These are phyloP conservation scores for Lasioglossum marginatum DNA, from an alignment of 2,888 invertebrate genomes.

Conservation along the genomic window DNA sequence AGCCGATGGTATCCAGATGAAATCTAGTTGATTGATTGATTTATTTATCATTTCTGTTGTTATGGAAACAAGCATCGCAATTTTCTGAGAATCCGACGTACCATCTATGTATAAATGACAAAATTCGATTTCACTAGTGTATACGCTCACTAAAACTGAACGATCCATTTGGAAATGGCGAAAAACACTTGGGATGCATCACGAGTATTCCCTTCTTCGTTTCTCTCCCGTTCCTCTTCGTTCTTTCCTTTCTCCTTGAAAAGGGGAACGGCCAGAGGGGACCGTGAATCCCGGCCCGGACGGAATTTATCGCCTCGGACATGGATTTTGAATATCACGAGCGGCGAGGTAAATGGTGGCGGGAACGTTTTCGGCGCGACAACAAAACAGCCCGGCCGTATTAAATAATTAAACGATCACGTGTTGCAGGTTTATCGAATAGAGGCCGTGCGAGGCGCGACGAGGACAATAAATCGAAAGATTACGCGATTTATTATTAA, in stretches of 20 bases:
- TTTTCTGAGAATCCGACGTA: no score
- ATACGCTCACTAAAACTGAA: background rate
- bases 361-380: slow-evolving; percentile 21
- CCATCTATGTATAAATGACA: background rate
- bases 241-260: background rate
- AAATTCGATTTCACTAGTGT: background rate
- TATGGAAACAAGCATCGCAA: no score
- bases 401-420: slow-evolving; percentile 49
- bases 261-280: slow-evolving; percentile 7
- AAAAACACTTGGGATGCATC: background rate
- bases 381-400: slow-evolving; percentile 9
- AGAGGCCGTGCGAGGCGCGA: background rate
- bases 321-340: slow-evolving; percentile 53
- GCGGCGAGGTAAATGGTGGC: background rate
- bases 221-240: background rate
- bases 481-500: slow-evolving; percentile 52
- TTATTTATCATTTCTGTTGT: no score
- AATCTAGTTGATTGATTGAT: background rate
- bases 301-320: slow-evolving; percentile 38
- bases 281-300: slow-evolving; percentile 12
- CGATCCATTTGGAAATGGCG: background rate
- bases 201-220: background rate
- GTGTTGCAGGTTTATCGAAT: slow-evolving; percentile 34
- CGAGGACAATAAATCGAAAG: slow-evolving; percentile 43
- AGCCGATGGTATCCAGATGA: background rate